Percentiles rank a stretch among this genome's conserved stretches.
phyloP scores from a whole-genome alignment of 2,888 invertebrate species.

The Agrenia bidenticulata region DNA sequence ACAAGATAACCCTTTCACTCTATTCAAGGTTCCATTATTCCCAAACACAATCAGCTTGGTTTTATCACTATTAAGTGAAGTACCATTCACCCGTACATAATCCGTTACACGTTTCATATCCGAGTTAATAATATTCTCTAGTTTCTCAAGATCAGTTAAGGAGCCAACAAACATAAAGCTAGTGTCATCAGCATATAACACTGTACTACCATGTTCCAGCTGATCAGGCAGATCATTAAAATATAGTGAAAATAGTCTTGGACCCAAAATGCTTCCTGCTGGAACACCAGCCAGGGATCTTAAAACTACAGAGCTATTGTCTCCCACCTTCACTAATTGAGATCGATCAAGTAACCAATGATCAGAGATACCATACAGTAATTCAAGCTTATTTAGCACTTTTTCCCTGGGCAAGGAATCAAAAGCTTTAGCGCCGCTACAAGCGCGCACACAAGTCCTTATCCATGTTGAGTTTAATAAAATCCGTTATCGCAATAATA shows the following conservation, averaged over 20 bases:
- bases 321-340: conserved; percentile 21
- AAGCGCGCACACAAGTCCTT: too few species aligned
- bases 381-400: conserved; percentile 17
- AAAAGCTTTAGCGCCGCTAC: conserved; percentile 24
- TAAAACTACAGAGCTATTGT: background rate
- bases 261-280: conserved; percentile 15
- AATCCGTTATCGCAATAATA: conserved; percentile 21
- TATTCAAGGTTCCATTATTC: too few species aligned
- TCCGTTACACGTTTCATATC: conserved; percentile 5
- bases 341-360: conserved; percentile 17
- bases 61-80: conserved; percentile 8
- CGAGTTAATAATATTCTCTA: background rate
- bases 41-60: conserved; percentile 18
- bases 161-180: conserved; percentile 13
- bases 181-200: conserved; percentile 18
- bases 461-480: conserved; percentile 12
- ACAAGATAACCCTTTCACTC: too few species aligned
- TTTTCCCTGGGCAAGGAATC: conserved; percentile 20
- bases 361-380: conserved; percentile 10
- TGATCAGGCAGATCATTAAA: conserved; percentile 12
- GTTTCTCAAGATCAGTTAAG: background rate
- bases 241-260: too few species aligned
- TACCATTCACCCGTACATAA: conserved; percentile 2
- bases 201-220: background rate
- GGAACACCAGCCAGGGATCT: conserved; percentile 10